These are phyloP conservation scores for Botrylloides violaceus DNA, from an alignment of 23 tunicate genomes.

Conservation along the genomic window DNA sequence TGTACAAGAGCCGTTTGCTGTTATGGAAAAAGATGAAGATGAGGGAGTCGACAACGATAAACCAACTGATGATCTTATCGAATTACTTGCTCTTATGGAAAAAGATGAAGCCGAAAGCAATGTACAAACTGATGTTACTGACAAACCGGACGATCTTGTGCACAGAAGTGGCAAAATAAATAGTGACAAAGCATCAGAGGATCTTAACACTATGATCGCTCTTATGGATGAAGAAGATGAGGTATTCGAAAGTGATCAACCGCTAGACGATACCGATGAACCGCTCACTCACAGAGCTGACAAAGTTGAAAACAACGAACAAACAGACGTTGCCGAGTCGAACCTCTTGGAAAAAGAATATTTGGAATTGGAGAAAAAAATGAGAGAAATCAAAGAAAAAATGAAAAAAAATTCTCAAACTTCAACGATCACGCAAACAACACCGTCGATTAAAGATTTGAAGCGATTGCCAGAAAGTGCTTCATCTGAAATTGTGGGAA, in stretches of 20 bases:
- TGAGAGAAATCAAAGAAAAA: slow-evolving; percentile 59
- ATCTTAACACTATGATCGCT: no score
- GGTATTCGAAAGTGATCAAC: no score
- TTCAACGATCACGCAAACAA: neutral
- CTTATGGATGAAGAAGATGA: no score
- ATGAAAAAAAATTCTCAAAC: slow-evolving; percentile 28
- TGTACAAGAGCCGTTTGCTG: neutral
- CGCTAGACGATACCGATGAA: no score
- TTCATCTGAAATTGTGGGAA: neutral
- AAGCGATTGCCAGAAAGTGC: neutral
- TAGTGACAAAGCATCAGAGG: no score
- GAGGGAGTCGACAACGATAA: neutral
- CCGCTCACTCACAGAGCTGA: no score
- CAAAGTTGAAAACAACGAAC: no score
- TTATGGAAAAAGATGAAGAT: neutral
- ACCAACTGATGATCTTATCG: neutral
- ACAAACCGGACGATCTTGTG: no score
- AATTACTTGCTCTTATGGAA: neutral
- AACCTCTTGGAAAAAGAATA: slow-evolving; percentile 46
- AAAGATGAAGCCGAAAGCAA: neutral
- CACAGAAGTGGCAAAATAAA: no score
- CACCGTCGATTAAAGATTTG: neutral
- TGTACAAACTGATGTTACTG: no score
- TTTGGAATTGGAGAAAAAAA: slow-evolving; percentile 39
- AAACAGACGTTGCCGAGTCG: neutral